Base-by-base conservation (phyloP, 1,140 invertebrate genomes). In the Heliothis subflexa region DNA sequence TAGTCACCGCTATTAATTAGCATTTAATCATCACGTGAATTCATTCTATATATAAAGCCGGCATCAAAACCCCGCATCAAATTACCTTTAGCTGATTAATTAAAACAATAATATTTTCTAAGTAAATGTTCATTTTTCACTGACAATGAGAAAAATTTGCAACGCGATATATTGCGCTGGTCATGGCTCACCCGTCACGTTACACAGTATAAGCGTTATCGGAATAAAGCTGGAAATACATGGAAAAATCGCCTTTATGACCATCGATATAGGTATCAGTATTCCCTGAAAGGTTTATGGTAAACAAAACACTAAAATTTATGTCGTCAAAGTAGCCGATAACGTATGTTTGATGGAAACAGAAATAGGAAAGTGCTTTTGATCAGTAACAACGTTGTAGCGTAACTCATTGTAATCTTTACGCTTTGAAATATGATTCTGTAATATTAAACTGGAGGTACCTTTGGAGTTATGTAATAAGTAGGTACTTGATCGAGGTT, bases 241-340 rank as follows among this genome's bases (percentile, higher is more conserved):
- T 14, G 13, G 14, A 0, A 52, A 75, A 62, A 64, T 40, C 25
- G 33, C 45, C 47, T 57, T 14, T 75, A 64, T 52, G 40, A n/a
- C 7, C 3, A 5, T 12, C 3, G 0, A 0, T 10, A 50, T 47
- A 62, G 25, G 47, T 14, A 7, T 13, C 50, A 64, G 13, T 52
- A 50, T 75, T 50, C 4, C 16, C 5, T 64, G 47, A 12, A 75
- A 7, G 21, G 12, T 11, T 59, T 33, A 33, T 62, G 9, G 57
- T 75, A 75, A 75, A 75, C 73, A 75, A 64, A 75, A 25, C 25
- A 50, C 40, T 75, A 75, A 75, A 75, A 75, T 73, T 25, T 4
- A 21, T 75, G 73, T 75, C 73, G 73, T 75, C 73, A 62, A 62
- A 14, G 12, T 45, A 3, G 25, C 25, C 55, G 59, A 75, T 75